Evolutionary conservation across 2,888 invertebrate species (phyloP), one percentile per base, ranked within the genome.

Genomic region (Nemurella pictetii): DNA sequence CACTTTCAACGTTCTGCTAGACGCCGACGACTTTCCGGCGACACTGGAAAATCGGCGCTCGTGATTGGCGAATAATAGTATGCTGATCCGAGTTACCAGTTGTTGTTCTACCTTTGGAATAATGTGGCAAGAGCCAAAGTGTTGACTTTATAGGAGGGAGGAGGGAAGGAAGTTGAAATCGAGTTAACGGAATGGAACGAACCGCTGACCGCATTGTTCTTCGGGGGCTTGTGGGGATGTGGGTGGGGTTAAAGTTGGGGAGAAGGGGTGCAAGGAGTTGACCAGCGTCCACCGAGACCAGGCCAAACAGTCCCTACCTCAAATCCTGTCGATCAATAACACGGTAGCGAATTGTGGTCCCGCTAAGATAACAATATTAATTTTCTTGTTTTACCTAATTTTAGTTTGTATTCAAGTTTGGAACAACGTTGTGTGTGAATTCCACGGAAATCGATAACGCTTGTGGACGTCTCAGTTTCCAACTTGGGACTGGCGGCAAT

Each of bases 271-370:
- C 75, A 75, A 75, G 75, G 26, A 35, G 80, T 35, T 80, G 80
- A 80, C 80, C 80, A 30, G 26, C 3, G 80, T 80, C 80, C 80
- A 32, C 80, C 3, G 80, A 35, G 80, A 80, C 80, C 30, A 80
- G 35, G 32, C 80, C 80, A 35, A 80, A 80, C 80, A 80, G 12
- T 80, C 36, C 80, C 75, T 75, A 35, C 35, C 80, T 80, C 80
- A 80, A 80, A 80, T 80, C 80, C 35, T 35, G 25, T 26, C 35
- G 35, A 75, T 75, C 75, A 75, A 75, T 75, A 75, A 75, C 55
- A 55, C 55, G 55, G 55, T 55, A 55, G 15, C 9, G 55, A 55
- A 15, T 20, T 55, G 55, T 12, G 55, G 55, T 55, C 12, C 55
- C 55, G 55, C 55, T 20, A 55, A 55, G 55, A 55, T 55, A 55